Base-by-base conservation (phyloP, 2,797 vertebrate species). In the Tachyglossus aculeatus region DNA sequence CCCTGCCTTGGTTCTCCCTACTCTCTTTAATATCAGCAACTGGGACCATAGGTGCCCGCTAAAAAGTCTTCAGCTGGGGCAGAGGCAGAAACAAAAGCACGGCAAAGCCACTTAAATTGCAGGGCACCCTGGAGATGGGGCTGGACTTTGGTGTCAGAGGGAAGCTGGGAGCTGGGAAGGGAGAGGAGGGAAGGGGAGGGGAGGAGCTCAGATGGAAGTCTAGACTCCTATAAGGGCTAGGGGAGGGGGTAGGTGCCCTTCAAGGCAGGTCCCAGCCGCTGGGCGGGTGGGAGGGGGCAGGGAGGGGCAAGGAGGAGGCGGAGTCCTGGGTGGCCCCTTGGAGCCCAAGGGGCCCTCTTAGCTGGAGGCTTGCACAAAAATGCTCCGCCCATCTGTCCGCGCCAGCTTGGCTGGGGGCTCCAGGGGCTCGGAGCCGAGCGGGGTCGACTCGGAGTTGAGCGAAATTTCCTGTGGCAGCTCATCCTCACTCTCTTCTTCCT, bases 401-500 rank as follows among this genome's bases (percentile, higher is more conserved):
- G 96, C 88, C 82, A 95, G 88, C 87, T 97, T 97, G 70, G 89
- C 69, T 0, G 96, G 95, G 0, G 96, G 96, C 44, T 96, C 96
- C 83, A 95, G 85, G 13, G 88, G 45, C 34, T 95, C 94, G 3
- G 95, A 91, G 10, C 90, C 92, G 25, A 94, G 86, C 0, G 87
- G 84, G 0, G 90, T 88, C 0, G 92, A 83, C 15, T 89, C 90
- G 0, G 91, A 85, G 0, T 94, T 93, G 71, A 96, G 85, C 8
- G 94, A 81, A 32, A 97, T 88, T 38, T 96, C 95, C 33, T 93
- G 93, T 0, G 88, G 87, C 24, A 93, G 80, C 45, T 97, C 96
- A 1, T 97, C 96, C 1, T 97, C 96, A 2, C 95, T 97, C 71
- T 97, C 96, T 3, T 97, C 96, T 0, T 97, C 96, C 7, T 97